These are phyloP conservation scores for Mastomys natalensis DNA, from an alignment of 2,113 vertebrate genomes.

Conservation along the genomic window DNA sequence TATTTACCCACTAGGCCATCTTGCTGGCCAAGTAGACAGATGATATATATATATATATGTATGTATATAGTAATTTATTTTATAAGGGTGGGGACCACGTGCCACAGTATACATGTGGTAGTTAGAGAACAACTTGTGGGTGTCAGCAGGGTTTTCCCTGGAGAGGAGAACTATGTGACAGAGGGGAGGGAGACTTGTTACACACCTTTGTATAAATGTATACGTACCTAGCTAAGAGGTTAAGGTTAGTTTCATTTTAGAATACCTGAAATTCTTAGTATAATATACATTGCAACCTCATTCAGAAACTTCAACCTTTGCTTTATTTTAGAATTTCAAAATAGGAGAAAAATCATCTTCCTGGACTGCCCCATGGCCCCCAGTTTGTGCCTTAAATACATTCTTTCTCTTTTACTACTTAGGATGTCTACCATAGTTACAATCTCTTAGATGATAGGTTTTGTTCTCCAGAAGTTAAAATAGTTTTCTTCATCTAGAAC, in stretches of 20 bases:
- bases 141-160: not conserved
- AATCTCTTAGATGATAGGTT: not conserved
- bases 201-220: not conserved
- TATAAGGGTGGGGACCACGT: too few species aligned
- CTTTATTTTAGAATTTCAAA: slow-evolving; percentile 48
- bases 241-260: not conserved
- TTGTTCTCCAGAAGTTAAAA: not conserved
- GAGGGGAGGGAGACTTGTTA: not conserved
- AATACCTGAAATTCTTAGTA: slow-evolving; percentile 6
- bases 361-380: not conserved
- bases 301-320: not conserved
- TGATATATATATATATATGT: not conserved
- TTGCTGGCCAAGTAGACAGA: not conserved
- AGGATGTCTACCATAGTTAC: not conserved
- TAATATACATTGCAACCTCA: not conserved
- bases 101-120: not conserved
- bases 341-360: not conserved
- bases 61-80: too few species aligned
- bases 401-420: slow-evolving; percentile 11
- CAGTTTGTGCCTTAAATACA: not conserved
- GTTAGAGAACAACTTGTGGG: not conserved
- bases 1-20: not conserved
- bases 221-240: not conserved
- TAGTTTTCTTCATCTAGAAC: not conserved
- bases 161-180: not conserved